phyloP scores from a whole-genome alignment of 1,140 invertebrate genomes.

The Drosophila nigrodunni region DNA sequence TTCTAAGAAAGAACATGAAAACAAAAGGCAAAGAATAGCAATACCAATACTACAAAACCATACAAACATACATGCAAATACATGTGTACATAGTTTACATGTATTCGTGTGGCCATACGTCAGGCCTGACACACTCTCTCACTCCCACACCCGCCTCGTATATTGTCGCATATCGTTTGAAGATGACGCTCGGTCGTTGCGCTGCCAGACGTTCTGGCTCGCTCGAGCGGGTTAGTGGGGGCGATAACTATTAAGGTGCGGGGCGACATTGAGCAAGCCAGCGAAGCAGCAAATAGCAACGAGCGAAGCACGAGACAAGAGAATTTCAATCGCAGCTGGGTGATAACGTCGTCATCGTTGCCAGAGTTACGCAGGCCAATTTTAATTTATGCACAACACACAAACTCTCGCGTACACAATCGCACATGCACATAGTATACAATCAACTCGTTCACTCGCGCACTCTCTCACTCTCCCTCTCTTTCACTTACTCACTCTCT shows the following conservation, averaged over 20 bases:
- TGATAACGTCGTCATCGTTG: conserved; percentile 73
- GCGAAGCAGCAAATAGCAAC: conserved; percentile 41
- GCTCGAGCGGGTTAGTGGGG: conserved; percentile 41
- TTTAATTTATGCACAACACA: conserved; percentile 75
- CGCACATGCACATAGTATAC: conserved; percentile 24
- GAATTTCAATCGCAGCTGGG: conserved; percentile 48
- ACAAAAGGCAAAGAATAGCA: conserved; percentile 33
- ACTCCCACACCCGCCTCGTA: conserved; percentile 27
- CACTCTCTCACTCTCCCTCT: conserved; percentile 29
- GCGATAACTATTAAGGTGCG: conserved; percentile 64
- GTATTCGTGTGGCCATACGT: conserved; percentile 14
- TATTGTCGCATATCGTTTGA: conserved; percentile 70
- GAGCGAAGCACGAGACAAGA: conserved; percentile 42
- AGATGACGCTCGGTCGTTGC: conserved; percentile 73
- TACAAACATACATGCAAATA: conserved; percentile 23
- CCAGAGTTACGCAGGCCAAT: conserved; percentile 69
- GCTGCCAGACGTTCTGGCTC: conserved; percentile 72
- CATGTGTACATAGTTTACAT: conserved; percentile 12
- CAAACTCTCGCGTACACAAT: conserved; percentile 25
- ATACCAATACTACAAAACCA: conserved; percentile 33
- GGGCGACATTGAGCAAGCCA: conserved; percentile 69
- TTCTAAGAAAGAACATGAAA: conserved; percentile 67
- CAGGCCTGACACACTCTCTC: conserved; percentile 32
- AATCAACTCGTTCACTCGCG: conserved; percentile 57
- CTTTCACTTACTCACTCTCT: conserved; percentile 32